Evolutionary conservation across 2,113 vertebrate genomes (phyloP), one percentile per base, ranked within the genome.

Genomic region (Odobenus rosmarus): DNA sequence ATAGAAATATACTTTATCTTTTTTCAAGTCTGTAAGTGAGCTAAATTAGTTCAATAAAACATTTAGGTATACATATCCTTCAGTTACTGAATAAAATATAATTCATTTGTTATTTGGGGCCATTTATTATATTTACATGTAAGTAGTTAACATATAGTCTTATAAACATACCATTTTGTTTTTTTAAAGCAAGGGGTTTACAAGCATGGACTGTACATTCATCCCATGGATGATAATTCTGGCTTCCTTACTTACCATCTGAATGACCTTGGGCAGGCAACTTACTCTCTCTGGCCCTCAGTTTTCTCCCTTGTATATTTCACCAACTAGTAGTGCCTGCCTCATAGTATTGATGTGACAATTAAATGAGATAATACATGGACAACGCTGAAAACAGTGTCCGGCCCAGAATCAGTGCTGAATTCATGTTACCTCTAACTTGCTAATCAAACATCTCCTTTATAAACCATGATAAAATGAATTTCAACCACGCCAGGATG

Each of bases 381-480:
- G 33, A 62, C 88, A 81, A 90, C 18, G 28, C 16, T 88, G 39
- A 67, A 55, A 82, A 31, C 24, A 26, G 31, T 1, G 5, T 33
- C 77, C 10, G 19, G 39, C 39, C 12, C 64, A 90, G 55, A 46
- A 42, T 42, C 62, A 72, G 71, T 4, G 1, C 46, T 92, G 26
- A 57, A 91, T 83, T 87, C 18, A 3, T 14, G n/a, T 55, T 67
- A 59, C 57, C 7, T 88, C 26, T 57, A 42, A 31, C 57, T n/a
- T 53, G 19, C 55, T 95, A 64, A 81, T 69, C 89, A 92, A 87
- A 85, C 4, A 36, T 46, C n/a, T 97, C 91, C 67, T 77, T 93
- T 84, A 59, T 3, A 85, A 71, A 79, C 11, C 31, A 1, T 72
- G 57, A 81, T 55, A 90, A 77, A 83, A 80, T 62, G 53, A 90